Conservation (phyloP, 2,113 vertebrate genomes). For the Podarcis raffonei region DNA sequence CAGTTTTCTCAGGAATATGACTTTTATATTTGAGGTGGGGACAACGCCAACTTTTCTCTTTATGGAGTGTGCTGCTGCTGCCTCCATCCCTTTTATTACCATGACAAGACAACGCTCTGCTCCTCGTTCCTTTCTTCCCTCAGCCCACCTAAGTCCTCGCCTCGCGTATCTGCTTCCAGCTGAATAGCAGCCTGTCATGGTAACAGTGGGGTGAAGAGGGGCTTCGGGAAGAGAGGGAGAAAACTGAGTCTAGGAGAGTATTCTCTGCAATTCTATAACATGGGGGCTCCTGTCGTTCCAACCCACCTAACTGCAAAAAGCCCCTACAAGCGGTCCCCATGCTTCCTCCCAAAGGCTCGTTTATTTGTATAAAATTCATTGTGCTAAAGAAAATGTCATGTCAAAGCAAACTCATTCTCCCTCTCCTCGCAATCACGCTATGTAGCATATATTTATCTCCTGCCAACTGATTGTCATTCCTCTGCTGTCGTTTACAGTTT, state of each 20-base stretch:
- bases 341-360: accelerated
- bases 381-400: neutral
- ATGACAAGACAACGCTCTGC: slow-evolving; percentile 51
- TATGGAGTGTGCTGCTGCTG: neutral
- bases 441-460: neutral
- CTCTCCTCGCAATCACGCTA: neutral
- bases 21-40: slow-evolving; percentile 35
- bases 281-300: neutral
- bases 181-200: slow-evolving; percentile 40
- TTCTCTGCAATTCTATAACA: neutral
- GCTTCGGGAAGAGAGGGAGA: neutral
- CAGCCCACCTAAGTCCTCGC: slow-evolving; percentile 44
- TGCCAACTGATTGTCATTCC: neutral
- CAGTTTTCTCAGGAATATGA: slow-evolving; percentile 59
- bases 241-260: neutral
- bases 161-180: neutral
- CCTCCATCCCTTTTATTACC: slow-evolving; percentile 49
- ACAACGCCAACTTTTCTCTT: slow-evolving; percentile 52
- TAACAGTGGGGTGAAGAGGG: slow-evolving; percentile 32
- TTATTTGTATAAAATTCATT: accelerated
- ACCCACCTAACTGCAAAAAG: neutral
- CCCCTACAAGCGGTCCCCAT: accelerated
- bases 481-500: neutral
- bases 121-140: slow-evolving; percentile 45
- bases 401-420: neutral